Conservation (phyloP, 2,113 vertebrate species). For the Zosterops hypoxanthus region DNA sequence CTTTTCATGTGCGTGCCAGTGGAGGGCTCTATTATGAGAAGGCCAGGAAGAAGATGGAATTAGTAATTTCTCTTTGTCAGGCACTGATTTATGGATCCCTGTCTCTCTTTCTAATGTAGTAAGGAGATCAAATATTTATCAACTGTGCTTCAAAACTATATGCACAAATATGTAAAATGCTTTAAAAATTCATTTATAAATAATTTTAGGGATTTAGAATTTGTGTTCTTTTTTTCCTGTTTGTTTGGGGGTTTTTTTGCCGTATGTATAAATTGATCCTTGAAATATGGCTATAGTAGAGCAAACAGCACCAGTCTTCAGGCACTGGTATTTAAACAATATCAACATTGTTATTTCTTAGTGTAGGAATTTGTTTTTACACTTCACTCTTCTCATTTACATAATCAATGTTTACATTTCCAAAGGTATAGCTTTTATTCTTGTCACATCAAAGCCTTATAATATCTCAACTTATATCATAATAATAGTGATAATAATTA, state of each 20-base stretch:
- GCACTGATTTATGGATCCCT: background rate
- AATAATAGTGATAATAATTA: background rate
- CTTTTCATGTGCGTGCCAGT: background rate
- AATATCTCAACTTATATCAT: background rate
- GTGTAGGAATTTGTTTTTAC: background rate
- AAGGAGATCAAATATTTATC: background rate
- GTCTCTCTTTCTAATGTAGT: background rate
- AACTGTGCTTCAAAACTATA: background rate
- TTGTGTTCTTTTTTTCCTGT: background rate
- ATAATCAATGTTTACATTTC: background rate
- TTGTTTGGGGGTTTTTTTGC: background rate
- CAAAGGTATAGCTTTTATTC: background rate
- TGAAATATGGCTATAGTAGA: background rate
- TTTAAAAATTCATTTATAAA: background rate
- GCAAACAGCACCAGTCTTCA: background rate
- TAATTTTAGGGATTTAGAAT: background rate
- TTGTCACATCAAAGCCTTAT: background rate
- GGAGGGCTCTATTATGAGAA: background rate
- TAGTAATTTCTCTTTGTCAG: background rate
- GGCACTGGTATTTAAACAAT: background rate
- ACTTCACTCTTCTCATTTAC: background rate
- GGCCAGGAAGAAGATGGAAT: background rate
- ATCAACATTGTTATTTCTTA: background rate
- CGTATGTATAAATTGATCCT: background rate
- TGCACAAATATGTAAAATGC: background rate